Base-by-base conservation (phyloP, 2,113 vertebrate genomes). In the Oncorhynchus gorbuscha region DNA sequence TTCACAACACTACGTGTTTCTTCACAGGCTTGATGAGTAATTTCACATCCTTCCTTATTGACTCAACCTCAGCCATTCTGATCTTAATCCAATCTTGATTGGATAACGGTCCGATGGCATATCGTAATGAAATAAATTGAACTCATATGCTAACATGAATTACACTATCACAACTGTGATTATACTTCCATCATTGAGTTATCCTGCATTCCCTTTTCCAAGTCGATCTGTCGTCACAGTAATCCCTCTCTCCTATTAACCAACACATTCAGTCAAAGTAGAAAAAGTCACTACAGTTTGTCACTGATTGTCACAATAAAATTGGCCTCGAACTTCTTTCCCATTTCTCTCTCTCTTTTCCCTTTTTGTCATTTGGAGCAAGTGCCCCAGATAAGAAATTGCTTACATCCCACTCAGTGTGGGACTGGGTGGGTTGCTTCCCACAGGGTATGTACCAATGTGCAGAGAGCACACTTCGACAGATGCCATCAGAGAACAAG, bases 401-500 rank as follows among this genome's bases (percentile, higher is more conserved):
- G 86, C 93, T 92, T 93, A 92, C 92, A 92, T 92, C 92, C 92
- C 87, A 88, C 88, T 89, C 91, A 91, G 90, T 91, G 90, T 92
- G 90, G 90, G 91, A 88, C 92, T 90, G 87, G 88, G 88, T 93
- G 88, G 89, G 86, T 88, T 91, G 91, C 91, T 55, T 94, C 93
- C 93, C 93, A 94, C 89, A 91, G 93, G 93, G 93, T 90, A 94
- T 93, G 93, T 94, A 93, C 92, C 92, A 92, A 94, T 93, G 93
- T 90, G 90, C 93, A 92, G 89, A 86, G 90, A 94, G 93, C 92
- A 90, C 90, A 90, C 91, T 93, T 93, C 91, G 35, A 94, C 94
- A 94, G 94, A 93, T 93, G 92, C 93, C 94, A 94, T 94, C 93
- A 93, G 94, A 94, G 93, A 93, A 94, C 93, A 93, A 94, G 93